Percentiles rank a stretch among this genome's conserved stretches.
These are phyloP conservation scores for Aspidiotus rigidus DNA, from an alignment of 2,888 invertebrate genomes.

Conservation along the genomic window DNA sequence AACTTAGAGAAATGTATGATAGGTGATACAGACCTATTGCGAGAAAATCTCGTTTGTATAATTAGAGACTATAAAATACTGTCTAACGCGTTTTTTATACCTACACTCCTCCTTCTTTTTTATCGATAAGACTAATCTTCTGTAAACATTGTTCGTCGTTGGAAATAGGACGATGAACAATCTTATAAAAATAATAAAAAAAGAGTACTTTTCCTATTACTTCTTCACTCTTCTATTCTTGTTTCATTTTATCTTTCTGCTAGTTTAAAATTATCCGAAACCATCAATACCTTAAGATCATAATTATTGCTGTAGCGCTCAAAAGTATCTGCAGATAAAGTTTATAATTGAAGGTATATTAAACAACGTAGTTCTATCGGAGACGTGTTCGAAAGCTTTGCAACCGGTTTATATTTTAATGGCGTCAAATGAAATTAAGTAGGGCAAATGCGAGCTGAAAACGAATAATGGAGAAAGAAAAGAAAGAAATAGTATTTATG, in stretches of 20 bases:
- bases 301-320: constrained; percentile 18
- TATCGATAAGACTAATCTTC: not conserved
- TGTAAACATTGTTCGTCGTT: constrained; percentile 17
- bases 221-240: not conserved
- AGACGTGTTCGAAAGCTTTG: constrained; percentile 27
- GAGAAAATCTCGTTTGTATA: constrained; percentile 22
- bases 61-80: constrained; percentile 12
- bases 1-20: not conserved
- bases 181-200: constrained; percentile 10
- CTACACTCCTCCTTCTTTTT: not conserved
- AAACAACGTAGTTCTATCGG: constrained; percentile 13
- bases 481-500: constrained; percentile 17
- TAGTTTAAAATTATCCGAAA: constrained; percentile 27
- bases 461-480: constrained; percentile 2
- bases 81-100: constrained; percentile 9
- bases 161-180: constrained; percentile 22
- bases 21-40: constrained; percentile 6
- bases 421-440: constrained; percentile 23
- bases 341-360: constrained; percentile 26
- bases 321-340: constrained; percentile 21
- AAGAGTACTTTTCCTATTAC: not conserved
- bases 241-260: constrained; percentile 2
- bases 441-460: constrained; percentile 19
- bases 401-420: constrained; percentile 25
- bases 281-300: constrained; percentile 20